These are phyloP conservation scores for Potamarius usumacintae DNA, from an alignment of 2,113 vertebrate species.

Conservation along the genomic window DNA sequence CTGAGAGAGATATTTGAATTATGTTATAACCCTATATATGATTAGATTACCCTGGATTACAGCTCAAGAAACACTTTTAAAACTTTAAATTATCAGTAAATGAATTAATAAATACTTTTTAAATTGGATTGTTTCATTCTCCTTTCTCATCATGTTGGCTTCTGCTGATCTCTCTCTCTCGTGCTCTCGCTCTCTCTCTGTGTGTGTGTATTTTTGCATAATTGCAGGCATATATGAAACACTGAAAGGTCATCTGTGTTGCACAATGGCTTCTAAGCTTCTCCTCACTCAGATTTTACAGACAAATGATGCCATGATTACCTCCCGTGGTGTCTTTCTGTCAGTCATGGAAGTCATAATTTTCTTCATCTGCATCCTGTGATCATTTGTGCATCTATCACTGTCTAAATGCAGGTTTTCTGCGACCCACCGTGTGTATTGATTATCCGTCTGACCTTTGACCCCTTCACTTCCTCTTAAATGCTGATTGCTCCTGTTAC, in stretches of 20 bases:
- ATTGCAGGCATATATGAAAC: neutral
- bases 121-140: neutral
- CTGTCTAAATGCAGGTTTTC: conserved; percentile 12
- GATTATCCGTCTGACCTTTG: conserved; percentile 42
- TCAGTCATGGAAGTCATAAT: neutral
- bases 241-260: neutral
- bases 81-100: neutral
- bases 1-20: too few species aligned
- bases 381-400: conserved; percentile 14
- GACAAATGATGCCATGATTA: neutral
- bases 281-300: neutral
- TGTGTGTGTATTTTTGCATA: neutral
- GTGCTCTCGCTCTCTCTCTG: neutral
- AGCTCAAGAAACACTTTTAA: neutral
- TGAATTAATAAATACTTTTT: neutral
- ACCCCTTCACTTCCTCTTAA: neutral
- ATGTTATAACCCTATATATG: too few species aligned
- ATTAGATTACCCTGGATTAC: neutral
- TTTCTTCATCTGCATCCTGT: conserved; percentile 18
- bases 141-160: neutral
- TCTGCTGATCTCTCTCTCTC: neutral
- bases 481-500: conserved; percentile 19
- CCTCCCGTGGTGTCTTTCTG: neutral
- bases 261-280: neutral
- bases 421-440: neutral